These are phyloP conservation scores for Argyresthia goedartella DNA, from an alignment of 2,888 invertebrate species.

Conservation along the genomic window DNA sequence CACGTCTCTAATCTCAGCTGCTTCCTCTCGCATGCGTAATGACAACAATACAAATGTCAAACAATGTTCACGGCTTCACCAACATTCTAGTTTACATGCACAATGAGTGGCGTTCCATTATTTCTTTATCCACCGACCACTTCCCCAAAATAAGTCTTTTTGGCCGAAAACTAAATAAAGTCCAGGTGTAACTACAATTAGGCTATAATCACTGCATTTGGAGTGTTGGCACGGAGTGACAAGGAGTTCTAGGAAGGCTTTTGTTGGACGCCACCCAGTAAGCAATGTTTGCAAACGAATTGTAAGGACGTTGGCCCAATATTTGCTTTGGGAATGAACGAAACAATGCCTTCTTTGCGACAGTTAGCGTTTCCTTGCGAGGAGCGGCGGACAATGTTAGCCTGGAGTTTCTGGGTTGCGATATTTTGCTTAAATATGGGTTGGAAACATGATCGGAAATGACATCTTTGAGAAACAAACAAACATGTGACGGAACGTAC, in stretches of 20 bases:
- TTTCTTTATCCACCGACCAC: conserved; percentile 14
- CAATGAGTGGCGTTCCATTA: conserved; percentile 47
- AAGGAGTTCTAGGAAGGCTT: conserved; percentile 39
- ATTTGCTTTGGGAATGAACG: conserved; percentile 64
- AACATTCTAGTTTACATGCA: conserved; percentile 18
- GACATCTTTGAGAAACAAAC: too few species aligned
- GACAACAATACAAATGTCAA: conserved; percentile 3
- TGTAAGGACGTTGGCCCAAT: conserved; percentile 57
- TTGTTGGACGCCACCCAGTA: conserved; percentile 64
- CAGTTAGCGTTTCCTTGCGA: conserved; percentile 55
- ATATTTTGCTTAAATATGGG: too few species aligned
- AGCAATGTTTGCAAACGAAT: conserved; percentile 59
- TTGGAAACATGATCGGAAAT: too few species aligned
- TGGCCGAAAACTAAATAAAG: conserved; percentile 54
- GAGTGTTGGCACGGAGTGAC: conserved; percentile 58
- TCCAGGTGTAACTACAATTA: conserved; percentile 63
- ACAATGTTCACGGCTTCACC: conserved; percentile 33
- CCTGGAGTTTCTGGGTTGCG: conserved; percentile 19
- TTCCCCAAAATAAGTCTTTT: conserved; percentile 46
- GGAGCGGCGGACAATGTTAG: conserved; percentile 27
- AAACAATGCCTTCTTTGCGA: conserved; percentile 61
- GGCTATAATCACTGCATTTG: conserved; percentile 62
- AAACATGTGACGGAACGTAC: too few species aligned
- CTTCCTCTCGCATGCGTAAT: background rate
- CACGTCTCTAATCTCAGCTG: background rate